phyloP scores from a whole-genome alignment of 92 coral and sea anemone genomes.

The Siderastrea radians region DNA sequence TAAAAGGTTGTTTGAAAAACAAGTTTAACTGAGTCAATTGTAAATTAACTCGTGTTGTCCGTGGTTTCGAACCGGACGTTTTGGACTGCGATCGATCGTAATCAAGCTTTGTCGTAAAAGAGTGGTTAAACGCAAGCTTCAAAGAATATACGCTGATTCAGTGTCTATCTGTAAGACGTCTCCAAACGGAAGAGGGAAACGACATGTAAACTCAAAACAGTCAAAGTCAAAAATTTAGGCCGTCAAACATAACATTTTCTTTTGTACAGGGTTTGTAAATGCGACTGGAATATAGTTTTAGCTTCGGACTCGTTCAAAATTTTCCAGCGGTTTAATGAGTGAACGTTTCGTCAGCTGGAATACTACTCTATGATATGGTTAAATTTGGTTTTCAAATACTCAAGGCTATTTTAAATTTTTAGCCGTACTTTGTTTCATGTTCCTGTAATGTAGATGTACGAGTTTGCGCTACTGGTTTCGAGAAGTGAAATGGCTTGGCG shows the following conservation, averaged over 20 bases:
- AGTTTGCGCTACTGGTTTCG: background rate
- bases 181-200: too few species aligned
- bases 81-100: background rate
- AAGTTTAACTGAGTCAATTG: conserved; percentile 22
- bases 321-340: too few species aligned
- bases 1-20: conserved; percentile 13
- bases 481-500: background rate
- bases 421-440: background rate
- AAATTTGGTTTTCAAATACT: background rate
- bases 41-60: conserved; percentile 15
- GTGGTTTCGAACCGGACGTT: conserved; percentile 7
- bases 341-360: too few species aligned
- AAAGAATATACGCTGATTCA: too few species aligned
- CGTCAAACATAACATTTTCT: too few species aligned
- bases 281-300: too few species aligned
- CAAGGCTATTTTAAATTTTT: background rate
- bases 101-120: background rate
- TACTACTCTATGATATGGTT: too few species aligned
- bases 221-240: too few species aligned
- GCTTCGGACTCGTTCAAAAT: too few species aligned
- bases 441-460: background rate
- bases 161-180: too few species aligned
- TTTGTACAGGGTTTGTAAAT: too few species aligned
- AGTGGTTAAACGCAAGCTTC: background rate
- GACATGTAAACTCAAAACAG: too few species aligned